phyloP scores from a whole-genome alignment of 2,113 vertebrate species.

The Triplophysa dalaica region DNA sequence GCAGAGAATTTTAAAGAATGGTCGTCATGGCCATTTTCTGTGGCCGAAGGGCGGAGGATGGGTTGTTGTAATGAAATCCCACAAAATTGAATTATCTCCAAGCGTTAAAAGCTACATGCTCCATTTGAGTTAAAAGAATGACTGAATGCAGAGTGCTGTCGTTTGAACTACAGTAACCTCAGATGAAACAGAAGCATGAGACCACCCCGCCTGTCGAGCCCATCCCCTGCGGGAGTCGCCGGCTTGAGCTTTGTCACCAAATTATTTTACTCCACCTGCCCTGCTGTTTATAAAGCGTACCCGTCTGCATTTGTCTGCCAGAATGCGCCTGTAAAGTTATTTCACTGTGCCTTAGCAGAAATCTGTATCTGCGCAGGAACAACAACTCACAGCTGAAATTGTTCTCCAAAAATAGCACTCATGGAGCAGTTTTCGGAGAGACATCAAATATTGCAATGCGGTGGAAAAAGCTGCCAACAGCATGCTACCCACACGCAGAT shows the following conservation, averaged over 20 bases:
- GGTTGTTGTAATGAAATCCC: conserved; percentile 36
- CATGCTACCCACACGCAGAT: neutral
- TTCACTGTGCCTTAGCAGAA: neutral
- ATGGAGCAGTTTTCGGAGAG: neutral
- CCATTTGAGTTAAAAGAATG: conserved; percentile 28
- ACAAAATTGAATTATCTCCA: conserved; percentile 34
- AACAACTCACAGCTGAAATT: neutral
- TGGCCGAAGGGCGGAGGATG: conserved; percentile 23
- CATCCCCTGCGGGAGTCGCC: neutral
- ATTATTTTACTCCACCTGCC: neutral
- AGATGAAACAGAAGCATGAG: neutral
- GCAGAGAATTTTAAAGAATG: conserved; percentile 19
- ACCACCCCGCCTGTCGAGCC: neutral
- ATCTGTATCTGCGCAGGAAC: neutral
- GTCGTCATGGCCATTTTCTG: conserved; percentile 1
- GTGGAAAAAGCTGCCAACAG: conserved; percentile 4
- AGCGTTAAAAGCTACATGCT: conserved; percentile 27
- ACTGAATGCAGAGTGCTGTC: conserved; percentile 24
- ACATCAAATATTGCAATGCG: conserved; percentile 1
- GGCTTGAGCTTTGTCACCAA: neutral
- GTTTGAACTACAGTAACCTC: conserved; percentile 35
- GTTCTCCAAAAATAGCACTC: conserved; percentile 1
- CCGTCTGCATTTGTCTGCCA: neutral
- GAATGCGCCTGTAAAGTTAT: neutral
- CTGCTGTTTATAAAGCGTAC: neutral